Base-by-base conservation (phyloP, 2,888 invertebrate genomes). In the Teleiodes luculella region DNA sequence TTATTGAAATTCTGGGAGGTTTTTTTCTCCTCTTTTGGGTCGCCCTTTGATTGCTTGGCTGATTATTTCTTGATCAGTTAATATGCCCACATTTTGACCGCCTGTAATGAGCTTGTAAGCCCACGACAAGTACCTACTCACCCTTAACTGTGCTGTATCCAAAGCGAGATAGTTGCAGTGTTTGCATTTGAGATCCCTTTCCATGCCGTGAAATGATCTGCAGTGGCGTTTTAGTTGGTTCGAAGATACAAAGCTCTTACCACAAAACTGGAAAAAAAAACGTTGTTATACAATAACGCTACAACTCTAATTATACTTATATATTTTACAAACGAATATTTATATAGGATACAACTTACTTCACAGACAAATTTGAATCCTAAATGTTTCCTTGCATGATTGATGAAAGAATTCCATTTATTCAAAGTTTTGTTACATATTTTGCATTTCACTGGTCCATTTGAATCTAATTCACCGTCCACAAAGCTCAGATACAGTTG, bases 321-420 rank as follows among this genome's bases (percentile, higher is more conserved):
- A n/a, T n/a, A n/a, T n/a, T n/a, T n/a, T n/a, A n/a, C n/a, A 24
- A 24, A 6, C 24, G 6, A 33, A 11, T 6, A 33, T 8, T 33
- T 33, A 33, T 3, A 3, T 33, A 33, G 33, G 33, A n/a, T n/a
- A 2, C 3, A 1, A 57, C 58, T 62, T 57, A 72, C 74, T 57
- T 74, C 74, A 46, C 72, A 74, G 13, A 74, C 56, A 56, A 62
- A 67, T 45, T 70, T 67, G 13, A 70, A 72, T n/a, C 74, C 74
- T n/a, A 73, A 62, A 59, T 74, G 74, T 16, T 65, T 33, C 56
- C 71, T 66, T 0, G 61, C 71, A 14, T 73, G 74, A 24, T 58
- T 67, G 0, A 66, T 56, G 37, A 74, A 74, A 13, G 68, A 70
- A 1, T 63, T 49, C 74, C 74, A 74, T 43, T 63, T 68, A 14